Conservation (phyloP, 53 echinoderm and acorn worm genomes). For the Glandiceps talaboti region DNA sequence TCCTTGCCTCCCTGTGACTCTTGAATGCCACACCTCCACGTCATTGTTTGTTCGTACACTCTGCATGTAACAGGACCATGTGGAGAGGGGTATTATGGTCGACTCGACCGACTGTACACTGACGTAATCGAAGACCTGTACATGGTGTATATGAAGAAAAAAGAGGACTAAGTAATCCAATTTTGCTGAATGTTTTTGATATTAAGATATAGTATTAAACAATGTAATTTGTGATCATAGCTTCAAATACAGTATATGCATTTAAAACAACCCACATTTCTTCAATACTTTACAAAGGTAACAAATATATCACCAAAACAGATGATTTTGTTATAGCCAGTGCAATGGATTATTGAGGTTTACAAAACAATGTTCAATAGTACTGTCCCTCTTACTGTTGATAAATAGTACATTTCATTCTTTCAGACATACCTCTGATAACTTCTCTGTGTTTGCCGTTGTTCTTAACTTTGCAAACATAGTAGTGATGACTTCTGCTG, state of each 20-base stretch:
- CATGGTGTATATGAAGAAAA: not conserved
- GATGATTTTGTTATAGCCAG: too few relatives aligned
- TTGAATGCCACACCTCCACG: conserved; percentile 18
- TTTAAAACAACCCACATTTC: not conserved
- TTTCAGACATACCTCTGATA: conserved; percentile 2
- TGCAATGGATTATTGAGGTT: too few relatives aligned
- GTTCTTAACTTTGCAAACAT: conserved; percentile 1
- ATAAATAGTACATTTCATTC: too few relatives aligned
- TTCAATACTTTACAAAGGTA: not conserved
- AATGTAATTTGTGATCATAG: too few relatives aligned
- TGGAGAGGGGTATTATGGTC: conserved; percentile 1
- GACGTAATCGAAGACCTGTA: conserved; percentile 23
- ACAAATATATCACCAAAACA: too few relatives aligned
- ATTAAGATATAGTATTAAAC: too few relatives aligned
- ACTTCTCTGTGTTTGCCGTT: conserved; percentile 11
- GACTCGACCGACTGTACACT: not conserved
- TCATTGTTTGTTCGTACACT: conserved; percentile 27
- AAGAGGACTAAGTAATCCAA: too few relatives aligned
- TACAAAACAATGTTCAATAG: too few relatives aligned
- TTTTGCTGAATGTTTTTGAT: too few relatives aligned
- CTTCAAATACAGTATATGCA: not conserved
- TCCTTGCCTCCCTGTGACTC: too few relatives aligned
- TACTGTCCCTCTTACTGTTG: too few relatives aligned
- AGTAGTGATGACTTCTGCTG: conserved; percentile 7
- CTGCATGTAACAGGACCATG: conserved; percentile 6